Percentiles rank a stretch among this genome's conserved stretches.
Evolutionary conservation across 92 coral and sea anemone species (phyloP).

Genomic region (Phenganax subtilis): DNA sequence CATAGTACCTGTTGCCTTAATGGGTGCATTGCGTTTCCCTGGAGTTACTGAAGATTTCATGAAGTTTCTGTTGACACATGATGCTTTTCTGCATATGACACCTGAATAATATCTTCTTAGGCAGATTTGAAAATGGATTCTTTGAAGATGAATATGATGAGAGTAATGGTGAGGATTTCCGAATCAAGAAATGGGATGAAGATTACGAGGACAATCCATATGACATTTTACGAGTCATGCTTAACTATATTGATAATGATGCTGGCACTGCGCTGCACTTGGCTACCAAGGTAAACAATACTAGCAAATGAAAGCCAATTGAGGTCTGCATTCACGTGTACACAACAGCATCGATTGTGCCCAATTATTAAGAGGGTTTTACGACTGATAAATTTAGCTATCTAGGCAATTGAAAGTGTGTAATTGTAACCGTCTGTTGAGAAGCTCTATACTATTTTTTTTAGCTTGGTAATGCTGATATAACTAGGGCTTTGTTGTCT

Average conservation of each 20-base stretch:
- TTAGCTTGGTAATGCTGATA: conserved; percentile 80
- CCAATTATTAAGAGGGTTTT: background rate
- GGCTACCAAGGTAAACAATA: conserved; percentile 75
- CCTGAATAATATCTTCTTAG: conserved; percentile 28
- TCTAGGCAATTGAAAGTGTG: background rate
- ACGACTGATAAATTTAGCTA: no score
- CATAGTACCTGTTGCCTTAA: no score
- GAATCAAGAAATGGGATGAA: conserved; percentile 79
- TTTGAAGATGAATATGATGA: conserved; percentile 90
- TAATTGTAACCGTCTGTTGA: background rate
- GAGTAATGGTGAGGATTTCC: conserved; percentile 53
- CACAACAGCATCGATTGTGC: background rate
- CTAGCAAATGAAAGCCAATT: no score
- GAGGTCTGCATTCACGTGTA: no score
- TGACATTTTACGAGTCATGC: conserved; percentile 79
- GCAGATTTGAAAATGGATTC: conserved; percentile 86
- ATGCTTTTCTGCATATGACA: background rate
- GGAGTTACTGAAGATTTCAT: no score
- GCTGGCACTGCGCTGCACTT: conserved; percentile 92
- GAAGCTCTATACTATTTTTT: background rate
- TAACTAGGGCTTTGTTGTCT: conserved; percentile 76
- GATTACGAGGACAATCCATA: conserved; percentile 85
- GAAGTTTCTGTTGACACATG: no score
- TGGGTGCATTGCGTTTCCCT: no score
- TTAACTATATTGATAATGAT: conserved; percentile 88